Evolutionary conservation across 2,888 invertebrate species (phyloP), one percentile per base, ranked within the genome.

Genomic region (Metacarcinus magister): DNA sequence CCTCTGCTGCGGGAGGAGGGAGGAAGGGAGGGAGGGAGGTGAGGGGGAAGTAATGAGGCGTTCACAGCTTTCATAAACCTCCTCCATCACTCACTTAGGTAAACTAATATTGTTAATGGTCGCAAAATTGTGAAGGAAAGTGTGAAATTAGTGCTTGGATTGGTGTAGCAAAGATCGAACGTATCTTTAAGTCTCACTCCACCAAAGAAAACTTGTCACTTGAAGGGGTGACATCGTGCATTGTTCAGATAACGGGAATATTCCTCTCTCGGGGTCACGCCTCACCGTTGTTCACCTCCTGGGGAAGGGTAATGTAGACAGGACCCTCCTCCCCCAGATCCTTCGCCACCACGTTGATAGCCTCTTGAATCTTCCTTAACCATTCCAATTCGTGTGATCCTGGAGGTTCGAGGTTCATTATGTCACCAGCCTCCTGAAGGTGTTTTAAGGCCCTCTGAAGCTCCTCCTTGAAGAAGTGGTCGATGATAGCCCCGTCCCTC

Each of bases 321-420:
- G 54, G 23, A 16, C 75, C 48, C 10, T 32, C 90, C 75, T 43
- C 48, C 5, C 60, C 93, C 3, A 96, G 67, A 28, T 93, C 95
- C 23, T 43, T 43, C 43, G 23, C 43, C 10, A 95, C 54, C 28
- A 2, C 75, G 7, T 92, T 94, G 4, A 43, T 44, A 4, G 75
- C 87, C 82, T 46, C 87, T 13, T 67, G 39, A 0, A 94, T 82
- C 43, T 46, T 89, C 39, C n/a, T 44, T 91, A 95, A 90, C 96
- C 96, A 96, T n/a, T 67, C n/a, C 16, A 67, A 60, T 43, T 95
- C 96, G 39, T 13, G 90, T 8, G 96, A 96, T 75, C 54, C 39
- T 44, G 91, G 67, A 0, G 96, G 96, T 91, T 96, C 96, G 39
- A 95, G 54, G 60, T 32, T 89, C 44, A 96, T 94, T 48, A 96